Conservation (phyloP, 2,797 vertebrate genomes). For the Artibeus lituratus region DNA sequence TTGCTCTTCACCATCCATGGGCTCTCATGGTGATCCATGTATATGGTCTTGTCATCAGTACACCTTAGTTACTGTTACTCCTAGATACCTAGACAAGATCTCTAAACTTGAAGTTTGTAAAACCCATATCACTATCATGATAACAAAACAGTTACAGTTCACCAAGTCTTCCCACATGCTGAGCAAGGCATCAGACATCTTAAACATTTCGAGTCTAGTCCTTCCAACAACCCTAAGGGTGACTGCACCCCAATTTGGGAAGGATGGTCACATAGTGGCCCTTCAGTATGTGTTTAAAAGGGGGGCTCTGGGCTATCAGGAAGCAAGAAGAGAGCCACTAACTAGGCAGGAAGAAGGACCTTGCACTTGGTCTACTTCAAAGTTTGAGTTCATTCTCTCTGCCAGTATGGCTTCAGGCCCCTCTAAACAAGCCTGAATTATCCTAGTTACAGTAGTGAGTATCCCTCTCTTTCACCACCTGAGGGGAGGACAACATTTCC, state of each 20-base stretch:
- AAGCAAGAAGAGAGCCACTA: not conserved
- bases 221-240: not conserved
- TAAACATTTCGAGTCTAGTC: not conserved
- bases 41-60: not conserved
- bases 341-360: not conserved
- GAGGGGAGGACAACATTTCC: not conserved
- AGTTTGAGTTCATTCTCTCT: not conserved
- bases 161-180: rapidly evolving
- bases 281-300: not conserved
- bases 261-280: not conserved
- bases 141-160: not conserved
- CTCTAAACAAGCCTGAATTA: not conserved
- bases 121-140: not conserved
- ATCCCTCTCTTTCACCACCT: not conserved
- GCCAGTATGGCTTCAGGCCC: not conserved
- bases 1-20: not conserved
- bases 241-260: not conserved
- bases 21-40: not conserved
- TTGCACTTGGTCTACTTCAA: not conserved
- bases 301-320: not conserved
- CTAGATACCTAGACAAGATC: not conserved
- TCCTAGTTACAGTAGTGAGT: not conserved
- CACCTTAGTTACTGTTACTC: not conserved
- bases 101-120: not conserved
- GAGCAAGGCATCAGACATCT: not conserved